Evolutionary conservation across 2,797 vertebrate species (phyloP), one percentile per base, ranked within the genome.

Genomic region (Muraenolepis orangiensis): DNA sequence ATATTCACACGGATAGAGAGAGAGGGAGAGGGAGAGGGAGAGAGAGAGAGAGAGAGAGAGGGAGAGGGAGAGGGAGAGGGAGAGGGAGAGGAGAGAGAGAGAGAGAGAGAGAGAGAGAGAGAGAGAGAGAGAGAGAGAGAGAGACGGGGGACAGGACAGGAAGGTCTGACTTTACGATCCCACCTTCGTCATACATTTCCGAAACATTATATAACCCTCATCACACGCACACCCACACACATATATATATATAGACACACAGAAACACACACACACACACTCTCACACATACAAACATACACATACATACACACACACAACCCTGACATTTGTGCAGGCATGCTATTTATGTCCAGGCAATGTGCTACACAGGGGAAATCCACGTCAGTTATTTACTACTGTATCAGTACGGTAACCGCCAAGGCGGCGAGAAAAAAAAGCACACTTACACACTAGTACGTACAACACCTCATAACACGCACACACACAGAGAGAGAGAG

Each of bases 171-270:
- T 66, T 66, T 69, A 77, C 76, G 74, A 73, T 74, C 51, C 74
- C 4, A 30, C 36, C 23, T 74, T 78, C 75, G 74, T 61, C 73
- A 81, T 34, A 38, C 30, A 82, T 85, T 90, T 84, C 76, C 83
- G 64, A 87, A 81, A 87, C 73, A 78, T 74, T 73, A 79, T 87
- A 85, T 86, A 86, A 85, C 82, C 86, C 78, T 86, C 86, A 86
- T 87, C 84, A 89, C 72, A 40, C 68, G 69, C 36, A 30, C 40
- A 29, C 23, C 28, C 20, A 14, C 32, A 28, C 20, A 28, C 23
- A 40, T 26, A 28, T 26, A 71, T 26, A 30, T 26, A 29, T 13
- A 36, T 26, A 42, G 5, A 70, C 18, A 38, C 71, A 40, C 69
- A 72, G 20, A 42, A 23, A 71, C n/a, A 40, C 14, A 13, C 18